Conservation (phyloP, 2,113 vertebrate genomes). For the Typhlomys cinereus region DNA sequence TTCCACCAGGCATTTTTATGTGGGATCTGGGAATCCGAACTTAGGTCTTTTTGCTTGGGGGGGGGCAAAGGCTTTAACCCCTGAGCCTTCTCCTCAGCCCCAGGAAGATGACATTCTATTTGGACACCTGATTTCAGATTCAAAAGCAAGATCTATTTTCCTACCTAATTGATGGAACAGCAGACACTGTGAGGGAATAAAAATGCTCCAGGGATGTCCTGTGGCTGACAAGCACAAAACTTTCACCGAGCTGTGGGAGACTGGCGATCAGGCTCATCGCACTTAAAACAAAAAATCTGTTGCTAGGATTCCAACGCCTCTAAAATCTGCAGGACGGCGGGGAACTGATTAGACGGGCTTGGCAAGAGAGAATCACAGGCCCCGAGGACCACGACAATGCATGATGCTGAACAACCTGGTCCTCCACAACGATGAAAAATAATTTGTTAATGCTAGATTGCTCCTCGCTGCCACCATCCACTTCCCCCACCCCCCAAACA, state of each 20-base stretch:
- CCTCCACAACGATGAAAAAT: conserved; percentile 10
- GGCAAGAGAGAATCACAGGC: conserved; percentile 54
- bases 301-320: conserved; percentile 75
- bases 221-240: conserved; percentile 55
- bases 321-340: conserved; percentile 58
- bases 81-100: too few relatives aligned
- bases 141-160: conserved; percentile 46
- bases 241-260: conserved; percentile 71
- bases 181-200: neutral
- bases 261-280: conserved; percentile 39
- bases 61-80: too few relatives aligned
- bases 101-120: neutral
- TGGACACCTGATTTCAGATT: neutral
- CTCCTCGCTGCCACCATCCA: neutral
- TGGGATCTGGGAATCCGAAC: too few relatives aligned
- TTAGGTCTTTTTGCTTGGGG: too few relatives aligned
- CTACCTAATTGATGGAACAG: neutral
- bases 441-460: neutral
- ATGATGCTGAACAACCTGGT: conserved; percentile 49
- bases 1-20: too few relatives aligned
- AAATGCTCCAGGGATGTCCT: conserved; percentile 38
- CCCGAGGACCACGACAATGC: neutral
- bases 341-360: conserved; percentile 59
- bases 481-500: neutral
- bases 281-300: conserved; percentile 71